Conservation (phyloP, 2,113 vertebrate genomes). For the Serilophus lunatus region DNA sequence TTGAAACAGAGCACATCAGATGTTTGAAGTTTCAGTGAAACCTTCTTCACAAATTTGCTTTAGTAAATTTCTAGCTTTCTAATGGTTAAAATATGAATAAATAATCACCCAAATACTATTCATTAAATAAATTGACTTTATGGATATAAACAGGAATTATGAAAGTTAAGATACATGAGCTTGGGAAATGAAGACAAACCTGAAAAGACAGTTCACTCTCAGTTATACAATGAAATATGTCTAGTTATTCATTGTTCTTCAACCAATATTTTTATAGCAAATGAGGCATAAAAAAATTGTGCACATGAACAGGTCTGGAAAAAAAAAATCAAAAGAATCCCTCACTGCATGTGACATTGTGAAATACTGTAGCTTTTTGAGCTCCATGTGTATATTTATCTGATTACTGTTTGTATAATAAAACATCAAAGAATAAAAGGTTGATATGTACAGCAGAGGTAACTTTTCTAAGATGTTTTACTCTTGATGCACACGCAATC, state of each 20-base stretch:
- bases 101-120: neutral
- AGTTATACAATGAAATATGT: neutral
- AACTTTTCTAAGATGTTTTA: conserved; percentile 2
- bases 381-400: neutral
- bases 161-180: neutral
- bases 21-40: neutral
- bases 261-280: conserved; percentile 47
- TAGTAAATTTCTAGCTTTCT: neutral
- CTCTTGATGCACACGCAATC: neutral
- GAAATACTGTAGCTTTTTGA: conserved; percentile 12
- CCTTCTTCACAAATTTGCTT: neutral
- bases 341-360: neutral
- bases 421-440: neutral
- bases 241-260: conserved; percentile 35
- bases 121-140: neutral
- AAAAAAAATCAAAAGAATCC: conserved; percentile 5
- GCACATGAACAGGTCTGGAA: neutral
- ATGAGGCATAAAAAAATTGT: conserved; percentile 29
- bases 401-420: conserved; percentile 1
- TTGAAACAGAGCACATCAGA: too few species aligned
- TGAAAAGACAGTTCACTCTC: neutral
- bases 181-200: neutral
- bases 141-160: neutral
- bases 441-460: neutral
- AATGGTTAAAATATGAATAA: neutral